Conservation (phyloP, 2,888 invertebrate genomes). For the Teleogryllus oceanicus region DNA sequence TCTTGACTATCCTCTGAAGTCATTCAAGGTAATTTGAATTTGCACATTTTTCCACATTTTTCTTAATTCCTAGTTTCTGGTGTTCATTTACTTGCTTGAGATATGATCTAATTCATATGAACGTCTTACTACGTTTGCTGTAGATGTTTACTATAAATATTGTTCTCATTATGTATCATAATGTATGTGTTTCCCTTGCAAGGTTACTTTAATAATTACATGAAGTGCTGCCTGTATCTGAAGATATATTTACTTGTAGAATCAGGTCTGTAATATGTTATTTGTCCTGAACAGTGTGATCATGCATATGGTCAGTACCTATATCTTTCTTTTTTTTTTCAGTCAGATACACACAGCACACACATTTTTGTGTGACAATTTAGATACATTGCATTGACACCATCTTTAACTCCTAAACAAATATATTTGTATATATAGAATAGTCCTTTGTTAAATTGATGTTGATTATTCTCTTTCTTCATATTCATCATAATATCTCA, state of each 20-base stretch:
- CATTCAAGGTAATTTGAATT: constrained; percentile 39
- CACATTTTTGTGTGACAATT: not conserved
- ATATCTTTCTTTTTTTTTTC: not conserved
- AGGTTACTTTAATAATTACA: not conserved
- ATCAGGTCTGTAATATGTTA: not conserved
- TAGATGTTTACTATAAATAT: constrained; percentile 22
- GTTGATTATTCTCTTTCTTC: too few species aligned
- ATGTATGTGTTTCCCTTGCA: constrained; percentile 7
- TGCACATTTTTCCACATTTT: constrained; percentile 32
- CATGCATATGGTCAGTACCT: too few species aligned
- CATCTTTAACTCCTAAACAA: not conserved
- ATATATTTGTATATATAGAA: not conserved
- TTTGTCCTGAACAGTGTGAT: not conserved
- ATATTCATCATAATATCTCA: too few species aligned
- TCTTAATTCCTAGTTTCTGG: constrained; percentile 25
- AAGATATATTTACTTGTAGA: not conserved
- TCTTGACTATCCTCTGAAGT: constrained; percentile 38
- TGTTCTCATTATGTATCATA: constrained; percentile 23
- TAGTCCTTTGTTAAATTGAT: too few species aligned
- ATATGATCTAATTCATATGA: constrained; percentile 6
- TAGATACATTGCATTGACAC: constrained; percentile 2
- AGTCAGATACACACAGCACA: not conserved
- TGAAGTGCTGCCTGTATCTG: not conserved
- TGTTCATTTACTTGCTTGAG: constrained; percentile 22
- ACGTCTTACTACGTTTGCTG: constrained; percentile 5